These are phyloP conservation scores for Entomobrya proxima DNA, from an alignment of 2,888 invertebrate genomes.

Conservation along the genomic window DNA sequence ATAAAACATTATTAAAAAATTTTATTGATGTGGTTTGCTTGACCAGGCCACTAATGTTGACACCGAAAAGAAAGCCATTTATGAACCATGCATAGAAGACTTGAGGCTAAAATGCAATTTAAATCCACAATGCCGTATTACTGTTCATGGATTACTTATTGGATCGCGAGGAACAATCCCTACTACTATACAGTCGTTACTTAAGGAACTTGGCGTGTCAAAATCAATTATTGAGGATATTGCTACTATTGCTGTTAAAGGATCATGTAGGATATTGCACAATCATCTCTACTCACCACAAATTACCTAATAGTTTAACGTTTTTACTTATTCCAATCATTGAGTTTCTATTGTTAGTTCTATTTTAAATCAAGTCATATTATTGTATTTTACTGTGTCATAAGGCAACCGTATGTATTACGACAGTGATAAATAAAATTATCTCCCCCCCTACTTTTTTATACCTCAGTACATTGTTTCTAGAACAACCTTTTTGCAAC, in stretches of 20 bases:
- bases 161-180: conserved; percentile 47
- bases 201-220: neutral
- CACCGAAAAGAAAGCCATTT: conserved; percentile 30
- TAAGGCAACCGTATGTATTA: no score
- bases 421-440: no score
- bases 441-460: no score
- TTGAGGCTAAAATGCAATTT: conserved; percentile 3
- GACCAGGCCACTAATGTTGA: conserved; percentile 37
- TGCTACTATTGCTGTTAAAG: neutral
- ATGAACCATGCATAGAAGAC: conserved; percentile 1
- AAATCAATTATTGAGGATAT: neutral
- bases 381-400: no score
- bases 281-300: conserved; percentile 36
- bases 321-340: no score
- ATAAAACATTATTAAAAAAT: no score
- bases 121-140: neutral
- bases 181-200: neutral
- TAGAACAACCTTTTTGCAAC: no score
- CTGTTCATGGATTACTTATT: conserved; percentile 33
- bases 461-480: no score
- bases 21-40: no score
- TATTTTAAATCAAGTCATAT: no score
- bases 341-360: no score
- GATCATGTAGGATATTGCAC: conserved; percentile 15
- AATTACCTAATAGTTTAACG: no score